Evolutionary conservation across 2,113 vertebrate genomes (phyloP), one percentile per base, ranked within the genome.

Genomic region (Pseudorasbora parva): DNA sequence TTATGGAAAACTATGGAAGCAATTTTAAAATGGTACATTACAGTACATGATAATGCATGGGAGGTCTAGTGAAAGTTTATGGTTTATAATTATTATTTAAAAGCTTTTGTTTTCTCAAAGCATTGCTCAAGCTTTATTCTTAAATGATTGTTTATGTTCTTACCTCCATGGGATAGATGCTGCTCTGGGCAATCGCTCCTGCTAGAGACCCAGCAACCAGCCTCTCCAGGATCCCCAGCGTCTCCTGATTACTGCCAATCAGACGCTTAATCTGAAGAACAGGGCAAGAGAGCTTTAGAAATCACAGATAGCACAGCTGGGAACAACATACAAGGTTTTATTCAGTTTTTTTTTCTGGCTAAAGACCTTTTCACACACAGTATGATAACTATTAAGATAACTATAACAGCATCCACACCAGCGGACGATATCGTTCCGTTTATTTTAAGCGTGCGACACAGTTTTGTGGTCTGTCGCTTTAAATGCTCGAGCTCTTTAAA

Each of bases 161-260:
- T 87, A 98, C 97, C 96, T 99, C 98, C 97, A 98, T 98, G 0
- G 97, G 98, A 88, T 99, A 99, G 91, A 98, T 99, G 93, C 96
- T 98, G 93, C 97, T 99, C 92, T 99, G 98, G 1, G 98, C 95
- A 3, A 98, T 96, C 5, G 92, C 95, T 60, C 98, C 98, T 0
- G 98, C 98, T 88, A 98, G 89, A 66, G 97, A 99, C 1, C 98
- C 98, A 0, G 98, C 96, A 17, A 98, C 89, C 1, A 99, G 91
- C 37, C 97, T 90, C 92, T 99, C 97, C 0, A 93, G 84, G 78
- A 99, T 98, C 84, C 97, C 94, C 90, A 99, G 81, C 0, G 96
- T 96, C 80, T 98, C 96, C 88, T 97, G 97, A 91, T 98, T 95
- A 12, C 95, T 97, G 2, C 97, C 96, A 0, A 99, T 96, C 25